Evolutionary conservation across 2,797 vertebrate species (phyloP), one percentile per base, ranked within the genome.

Genomic region (Leptoclinus maculatus): DNA sequence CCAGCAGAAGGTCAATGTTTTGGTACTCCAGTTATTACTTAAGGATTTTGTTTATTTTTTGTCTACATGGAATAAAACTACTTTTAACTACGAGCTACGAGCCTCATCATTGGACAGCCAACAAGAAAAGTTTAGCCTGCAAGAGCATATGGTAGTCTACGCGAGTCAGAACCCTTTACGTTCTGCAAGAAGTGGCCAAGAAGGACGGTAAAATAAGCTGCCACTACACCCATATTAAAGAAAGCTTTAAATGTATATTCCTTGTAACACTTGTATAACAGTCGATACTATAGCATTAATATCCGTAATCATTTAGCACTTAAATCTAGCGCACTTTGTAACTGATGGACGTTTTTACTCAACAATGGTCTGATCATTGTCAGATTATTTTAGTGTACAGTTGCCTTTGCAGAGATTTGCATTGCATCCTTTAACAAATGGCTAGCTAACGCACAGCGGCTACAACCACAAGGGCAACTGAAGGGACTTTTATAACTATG

Each of bases 391-490:
- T 1, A 5, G 7, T 13, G 0, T 27, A 11, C 16, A 43, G 2
- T 7, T 54, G 10, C 2, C 14, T 65, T 54, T 54, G 34, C 7
- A 51, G 0, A 25, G 3, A 47, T 39, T 19, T 17, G 3, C 4
- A 27, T 6, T 12, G 3, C 9, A 34, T 60, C 1, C 23, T 56
- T 19, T 12, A 1, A 17, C 38, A 25, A 3, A 21, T 5, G 4
- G 38, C n/a, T n/a, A 27, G 64, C 69, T 76, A 66, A 64, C 43
- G 13, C 4, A 16, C 29, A 66, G 12, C 11, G 66, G 69, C 62
- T 66, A 12, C 1, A 14, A 21, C 17, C 49, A 73, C 87, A 88
- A 89, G 85, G 85, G 36, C 86, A 88, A 38, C 25, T 0, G 29
- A 29, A 4, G 17, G 16, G 21, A 38, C 45, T 1, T 1, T 3